phyloP scores from a whole-genome alignment of 1,140 invertebrate genomes.

The Drosophila nigrodunni region DNA sequence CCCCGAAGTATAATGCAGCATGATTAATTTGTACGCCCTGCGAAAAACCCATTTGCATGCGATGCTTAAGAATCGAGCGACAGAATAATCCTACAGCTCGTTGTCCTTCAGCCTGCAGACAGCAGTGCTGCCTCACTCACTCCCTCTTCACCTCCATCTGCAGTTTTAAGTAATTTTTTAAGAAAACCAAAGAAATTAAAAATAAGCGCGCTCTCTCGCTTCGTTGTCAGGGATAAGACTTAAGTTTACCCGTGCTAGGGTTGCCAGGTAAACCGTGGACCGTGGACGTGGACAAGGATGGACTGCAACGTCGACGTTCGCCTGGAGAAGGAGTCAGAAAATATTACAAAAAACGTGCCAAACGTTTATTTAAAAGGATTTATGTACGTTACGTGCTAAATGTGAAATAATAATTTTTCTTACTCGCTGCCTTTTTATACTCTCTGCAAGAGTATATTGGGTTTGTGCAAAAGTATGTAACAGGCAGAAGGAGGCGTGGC shows the following conservation, averaged over 20 bases:
- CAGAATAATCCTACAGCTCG: constrained; percentile 68
- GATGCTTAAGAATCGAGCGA: constrained; percentile 57
- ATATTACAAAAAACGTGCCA: constrained; percentile 83
- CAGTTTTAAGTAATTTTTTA: constrained; percentile 70
- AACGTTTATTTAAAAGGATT: constrained; percentile 84
- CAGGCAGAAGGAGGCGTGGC: no score
- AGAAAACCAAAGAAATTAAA: constrained; percentile 50
- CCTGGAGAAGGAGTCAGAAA: constrained; percentile 38
- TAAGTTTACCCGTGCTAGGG: constrained; percentile 29
- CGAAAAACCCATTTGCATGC: constrained; percentile 62
- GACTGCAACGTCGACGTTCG: constrained; percentile 6
- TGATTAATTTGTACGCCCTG: constrained; percentile 74
- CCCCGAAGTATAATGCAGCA: constrained; percentile 48
- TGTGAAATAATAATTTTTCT: constrained; percentile 83
- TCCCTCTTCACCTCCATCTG: constrained; percentile 5
- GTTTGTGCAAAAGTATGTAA: no score
- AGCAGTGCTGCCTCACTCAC: background rate
- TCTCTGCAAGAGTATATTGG: no score
- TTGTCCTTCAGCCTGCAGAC: constrained; percentile 29
- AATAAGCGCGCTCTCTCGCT: constrained; percentile 3
- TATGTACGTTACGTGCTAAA: constrained; percentile 83
- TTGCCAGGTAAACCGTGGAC: constrained; percentile 24
- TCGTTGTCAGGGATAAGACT: constrained; percentile 39
- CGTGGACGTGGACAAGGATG: constrained; percentile 6
- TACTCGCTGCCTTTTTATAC: constrained; percentile 38